Evolutionary conservation across 2,888 invertebrate species (phyloP), one percentile per base, ranked within the genome.

Genomic region (Ashinkailepas kermadecensis): DNA sequence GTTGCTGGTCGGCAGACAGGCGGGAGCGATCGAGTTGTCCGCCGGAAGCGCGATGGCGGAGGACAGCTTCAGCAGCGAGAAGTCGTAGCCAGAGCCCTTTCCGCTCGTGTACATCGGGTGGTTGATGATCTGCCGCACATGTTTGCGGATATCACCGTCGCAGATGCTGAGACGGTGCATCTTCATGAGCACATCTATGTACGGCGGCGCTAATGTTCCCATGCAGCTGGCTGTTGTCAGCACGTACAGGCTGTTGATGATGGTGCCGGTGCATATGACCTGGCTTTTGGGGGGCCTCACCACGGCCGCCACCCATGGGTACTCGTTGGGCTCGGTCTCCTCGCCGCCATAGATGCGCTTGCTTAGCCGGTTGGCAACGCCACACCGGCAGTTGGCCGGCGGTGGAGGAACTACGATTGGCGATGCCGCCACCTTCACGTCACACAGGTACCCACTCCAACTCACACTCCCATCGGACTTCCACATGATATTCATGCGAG

Each of bases 161-260:
- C 15, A 13, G 15, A 13, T 7, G 59, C 59, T 7, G 59, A 67
- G 1, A 4, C 2, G n/a, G n/a, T 67, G 65, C n/a, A 1, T 21
- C 23, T 7, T 23, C 3, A 67, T 9, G 3, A 67, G 1, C 10
- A 67, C 23, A 1, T 67, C 65, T 1, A 67, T 3, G 9, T n/a
- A 11, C 15, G n/a, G 0, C 10, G 65, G 65, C 23, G 15, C 3
- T 21, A 12, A 1, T 10, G 9, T 23, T 21, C 15, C 7, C 23
- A n/a, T 23, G n/a, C 65, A 67, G n/a, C 18, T 12, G 18, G 65
- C 65, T 1, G 65, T 21, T 7, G 65, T 15, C n/a, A 67, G 15
- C n/a, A 67, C 23, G 65, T 67, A 67, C n/a, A 67, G 23, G 65
- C 23, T 67, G 65, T 67, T 67, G 65, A 67, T 67, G 65, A 67